Evolutionary conservation across 1,140 invertebrate species (phyloP), one percentile per base, ranked within the genome.

Genomic region (Adoxophyes honmai): DNA sequence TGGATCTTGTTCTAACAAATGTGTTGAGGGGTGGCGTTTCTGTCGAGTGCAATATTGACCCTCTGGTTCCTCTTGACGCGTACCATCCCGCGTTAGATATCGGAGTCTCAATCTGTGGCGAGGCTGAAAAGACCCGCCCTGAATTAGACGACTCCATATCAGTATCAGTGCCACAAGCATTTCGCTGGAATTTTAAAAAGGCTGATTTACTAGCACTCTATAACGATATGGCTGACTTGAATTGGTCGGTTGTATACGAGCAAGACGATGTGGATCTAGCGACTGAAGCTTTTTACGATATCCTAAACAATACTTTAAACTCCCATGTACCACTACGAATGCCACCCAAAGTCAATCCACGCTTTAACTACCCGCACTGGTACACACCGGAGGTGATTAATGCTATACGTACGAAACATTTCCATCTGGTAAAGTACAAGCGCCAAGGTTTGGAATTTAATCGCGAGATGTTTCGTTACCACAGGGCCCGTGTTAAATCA

Each of bases 401-500:
- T 4, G 1, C 3, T 11, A 36, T 36, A 1, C 3, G 9, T 4
- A 1, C 2, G 3, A 36, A 36, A 9, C n/a, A 36, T 36, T 36
- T 36, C n/a, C 34, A 36, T 9, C n/a, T 36, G 1, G n/a, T 10
- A 1, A 9, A 11, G 2, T 36, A 4, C 34, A 36, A 9, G 34
- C 1, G 1, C 1, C 3, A 36, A 4, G 34, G 34, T 9, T 1
- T 10, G 11, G 28, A 11, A 16, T 38, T 36, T 1, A 55, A 37
- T 9, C 14, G 13, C 61, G 42, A 6, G 66, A 59, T n/a, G 68
- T 69, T 14, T 15, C 33, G 15, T 34, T 34, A 54, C 73, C 70
- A 62, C 62, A 70, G 4, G 9, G 52, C 10, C 64, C 64, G 13
- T 79, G 80, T 55, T 73, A 86, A 59, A 90, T 94, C 34, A 9